A percentile compares a stretch with the other conserved stretches of the same genome.
Conservation (phyloP, 2,888 invertebrate species). For the Biston stratarius region DNA sequence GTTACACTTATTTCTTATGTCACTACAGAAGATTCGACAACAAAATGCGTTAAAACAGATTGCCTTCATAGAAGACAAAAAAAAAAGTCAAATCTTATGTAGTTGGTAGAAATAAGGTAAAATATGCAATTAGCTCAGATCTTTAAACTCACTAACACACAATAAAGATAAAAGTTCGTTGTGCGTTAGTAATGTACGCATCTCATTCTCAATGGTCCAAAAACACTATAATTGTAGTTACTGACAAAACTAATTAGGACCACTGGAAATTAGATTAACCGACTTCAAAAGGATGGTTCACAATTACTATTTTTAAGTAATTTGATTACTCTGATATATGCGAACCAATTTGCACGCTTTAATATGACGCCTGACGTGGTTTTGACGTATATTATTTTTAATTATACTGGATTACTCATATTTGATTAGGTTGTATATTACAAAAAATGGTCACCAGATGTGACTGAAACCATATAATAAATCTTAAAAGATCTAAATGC, state of each 20-base stretch:
- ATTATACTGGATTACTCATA: too few species aligned
- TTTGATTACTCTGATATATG: too few species aligned
- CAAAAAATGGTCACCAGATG: too few species aligned
- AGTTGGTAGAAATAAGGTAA: neutral
- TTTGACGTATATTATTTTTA: too few species aligned
- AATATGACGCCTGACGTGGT: too few species aligned
- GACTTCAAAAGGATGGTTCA: too few species aligned
- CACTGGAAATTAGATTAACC: neutral
- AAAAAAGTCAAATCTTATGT: neutral
- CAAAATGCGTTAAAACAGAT: neutral
- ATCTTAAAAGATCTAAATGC: too few species aligned
- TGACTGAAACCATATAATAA: too few species aligned
- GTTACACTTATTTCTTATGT: neutral
- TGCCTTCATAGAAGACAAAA: constrained; percentile 14
- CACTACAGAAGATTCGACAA: neutral
- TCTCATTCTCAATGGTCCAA: neutral
- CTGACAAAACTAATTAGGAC: neutral
- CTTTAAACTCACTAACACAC: neutral
- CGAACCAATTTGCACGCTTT: too few species aligned
- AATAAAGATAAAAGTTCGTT: neutral
- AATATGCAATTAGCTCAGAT: neutral
- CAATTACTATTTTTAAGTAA: too few species aligned
- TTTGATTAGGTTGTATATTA: too few species aligned
- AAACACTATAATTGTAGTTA: neutral
- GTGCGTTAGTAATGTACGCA: neutral